Percentiles rank a stretch among this genome's conserved stretches.
Conservation (phyloP, 2,797 vertebrate species). For the Menidia menidia region DNA sequence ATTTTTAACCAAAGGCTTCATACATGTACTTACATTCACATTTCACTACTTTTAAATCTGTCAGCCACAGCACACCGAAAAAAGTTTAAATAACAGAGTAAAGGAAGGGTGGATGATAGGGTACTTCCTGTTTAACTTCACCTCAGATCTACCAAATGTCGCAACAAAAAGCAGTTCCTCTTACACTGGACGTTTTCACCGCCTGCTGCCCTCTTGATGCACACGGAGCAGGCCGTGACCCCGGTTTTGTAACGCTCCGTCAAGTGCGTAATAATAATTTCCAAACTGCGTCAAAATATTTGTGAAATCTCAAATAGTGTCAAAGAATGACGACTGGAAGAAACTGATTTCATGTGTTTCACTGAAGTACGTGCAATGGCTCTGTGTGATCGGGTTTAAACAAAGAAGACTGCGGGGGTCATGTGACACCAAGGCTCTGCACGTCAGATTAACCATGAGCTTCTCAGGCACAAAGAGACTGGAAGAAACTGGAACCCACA, state of each 20-base stretch:
- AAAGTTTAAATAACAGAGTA: slow-evolving; percentile 7
- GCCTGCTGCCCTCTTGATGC: background rate
- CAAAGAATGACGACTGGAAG: background rate
- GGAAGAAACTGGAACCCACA: slow-evolving; percentile 6
- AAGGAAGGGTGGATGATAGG: slow-evolving; percentile 59
- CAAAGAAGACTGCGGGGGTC: slow-evolving; percentile 32
- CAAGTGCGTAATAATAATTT: background rate
- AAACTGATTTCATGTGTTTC: slow-evolving; percentile 38
- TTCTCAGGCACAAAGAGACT: slow-evolving; percentile 31
- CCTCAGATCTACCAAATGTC: slow-evolving; percentile 43
- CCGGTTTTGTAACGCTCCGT: background rate
- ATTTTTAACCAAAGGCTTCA: background rate
- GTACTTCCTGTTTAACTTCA: slow-evolving; percentile 66
- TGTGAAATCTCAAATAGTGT: slow-evolving; percentile 10
- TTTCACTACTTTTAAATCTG: background rate
- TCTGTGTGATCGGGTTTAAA: slow-evolving; percentile 48
- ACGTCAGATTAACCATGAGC: slow-evolving; percentile 34
- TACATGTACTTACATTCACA: background rate
- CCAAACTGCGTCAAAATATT: slow-evolving; percentile 2
- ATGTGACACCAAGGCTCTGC: slow-evolving; percentile 53
- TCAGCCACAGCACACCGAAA: background rate
- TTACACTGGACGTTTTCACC: slow-evolving; percentile 15
- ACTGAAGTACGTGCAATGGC: slow-evolving; percentile 7
- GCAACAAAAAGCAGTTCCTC: slow-evolving; percentile 53
- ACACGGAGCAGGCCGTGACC: slow-evolving; percentile 4